These are phyloP conservation scores for Sinopyrophorus schimmeli DNA, from an alignment of 2,888 invertebrate species.

Conservation along the genomic window DNA sequence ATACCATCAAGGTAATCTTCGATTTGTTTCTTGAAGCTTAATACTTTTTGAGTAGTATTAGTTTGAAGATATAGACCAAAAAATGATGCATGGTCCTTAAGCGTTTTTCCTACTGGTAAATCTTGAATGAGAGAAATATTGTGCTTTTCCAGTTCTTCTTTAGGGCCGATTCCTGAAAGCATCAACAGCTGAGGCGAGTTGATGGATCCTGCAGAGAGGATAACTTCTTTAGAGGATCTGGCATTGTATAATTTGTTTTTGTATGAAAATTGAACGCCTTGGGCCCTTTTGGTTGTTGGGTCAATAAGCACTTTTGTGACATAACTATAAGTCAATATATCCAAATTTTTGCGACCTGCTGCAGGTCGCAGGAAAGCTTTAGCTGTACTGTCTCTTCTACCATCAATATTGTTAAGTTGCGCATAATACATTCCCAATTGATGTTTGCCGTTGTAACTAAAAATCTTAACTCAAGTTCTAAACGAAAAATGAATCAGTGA, in stretches of 20 bases:
- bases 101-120: conserved; percentile 34
- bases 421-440: conserved; percentile 66
- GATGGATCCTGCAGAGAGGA: conserved; percentile 76
- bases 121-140: conserved; percentile 38
- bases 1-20: conserved; percentile 33
- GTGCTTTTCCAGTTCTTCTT: conserved; percentile 32
- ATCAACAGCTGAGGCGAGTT: conserved; percentile 55
- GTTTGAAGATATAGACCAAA: conserved; percentile 65
- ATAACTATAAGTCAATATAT: conserved; percentile 59
- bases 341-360: conserved; percentile 58
- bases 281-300: conserved; percentile 55
- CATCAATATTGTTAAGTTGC: conserved; percentile 64
- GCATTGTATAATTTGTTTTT: conserved; percentile 55
- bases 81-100: conserved; percentile 73
- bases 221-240: conserved; percentile 67
- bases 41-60: conserved; percentile 25
- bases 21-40: conserved; percentile 21
- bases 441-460: conserved; percentile 66
- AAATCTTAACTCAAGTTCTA: no score
- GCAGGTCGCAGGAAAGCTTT: conserved; percentile 63
- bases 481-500: no score
- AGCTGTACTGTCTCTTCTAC: conserved; percentile 63
- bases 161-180: conserved; percentile 44
- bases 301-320: conserved; percentile 63
- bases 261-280: conserved; percentile 61